Evolutionary conservation across 2,797 vertebrate species (phyloP).

Genomic region (Pseudomugil tenellus): DNA sequence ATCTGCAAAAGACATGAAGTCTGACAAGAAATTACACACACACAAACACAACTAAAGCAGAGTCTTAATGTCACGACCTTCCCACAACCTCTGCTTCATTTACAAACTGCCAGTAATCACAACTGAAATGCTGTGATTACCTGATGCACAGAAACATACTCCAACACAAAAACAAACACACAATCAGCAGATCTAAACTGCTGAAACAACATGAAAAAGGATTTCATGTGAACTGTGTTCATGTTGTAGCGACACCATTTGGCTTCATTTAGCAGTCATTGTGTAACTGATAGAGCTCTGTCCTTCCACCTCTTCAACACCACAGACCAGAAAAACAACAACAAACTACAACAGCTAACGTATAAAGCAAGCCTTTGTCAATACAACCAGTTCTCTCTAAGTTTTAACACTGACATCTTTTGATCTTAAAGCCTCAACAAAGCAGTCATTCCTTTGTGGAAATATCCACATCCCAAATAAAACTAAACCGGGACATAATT

Average conservation of each 20-base stretch:
- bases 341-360: not conserved
- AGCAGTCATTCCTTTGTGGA: too few relatives aligned
- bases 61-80: conserved; percentile 36
- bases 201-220: conserved; percentile 5
- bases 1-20: conserved; percentile 12
- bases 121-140: conserved; percentile 22
- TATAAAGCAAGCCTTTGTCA: not conserved
- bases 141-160: conserved; percentile 13
- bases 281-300: conserved; percentile 20
- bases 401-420: too few relatives aligned
- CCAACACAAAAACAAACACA: conserved; percentile 7
- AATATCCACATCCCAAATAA: too few relatives aligned
- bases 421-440: too few relatives aligned
- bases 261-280: conserved; percentile 52
- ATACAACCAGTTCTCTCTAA: not conserved
- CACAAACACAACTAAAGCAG: conserved; percentile 17
- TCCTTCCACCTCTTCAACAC: conserved; percentile 7
- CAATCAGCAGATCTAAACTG: conserved; percentile 1
- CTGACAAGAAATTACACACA: conserved; percentile 12
- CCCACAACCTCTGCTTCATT: conserved; percentile 41
- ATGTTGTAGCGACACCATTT: conserved; percentile 37
- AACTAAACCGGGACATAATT: too few relatives aligned
- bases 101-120: conserved; percentile 22
- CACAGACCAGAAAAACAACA: conserved; percentile 11
- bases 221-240: not conserved